Evolutionary conservation across 2,888 invertebrate genomes (phyloP), one percentile per base, ranked within the genome.

Genomic region (Drosophila borealis): DNA sequence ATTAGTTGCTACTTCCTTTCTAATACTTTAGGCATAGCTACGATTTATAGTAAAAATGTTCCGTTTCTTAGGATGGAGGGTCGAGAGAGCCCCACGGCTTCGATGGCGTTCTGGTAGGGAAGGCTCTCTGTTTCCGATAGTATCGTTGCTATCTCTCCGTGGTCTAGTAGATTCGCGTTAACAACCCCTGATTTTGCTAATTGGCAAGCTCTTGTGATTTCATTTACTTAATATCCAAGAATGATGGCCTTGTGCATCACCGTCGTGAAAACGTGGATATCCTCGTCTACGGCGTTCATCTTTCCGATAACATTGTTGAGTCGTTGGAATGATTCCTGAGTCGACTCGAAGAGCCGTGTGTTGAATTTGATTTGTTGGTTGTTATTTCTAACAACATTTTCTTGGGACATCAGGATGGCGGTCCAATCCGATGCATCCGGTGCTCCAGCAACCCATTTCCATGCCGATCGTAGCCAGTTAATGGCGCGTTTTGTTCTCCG

Each of bases 271-370:
- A 39, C 37, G 10, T 53, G 51, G 10, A 41, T 5, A 5, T 53
- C 41, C 10, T 42, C 53, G 29, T 42, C 53, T 10, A 53, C 33
- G 10, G 41, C 25, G 17, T 34, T 42, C 9, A 42, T 42, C 11
- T 10, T 33, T 11, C 11, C 19, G 4, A 42, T 33, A 10, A 42
- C 19, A 4, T 56, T 17, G 25, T 46, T 56, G 11, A 56, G 17
- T 11, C 29, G 36, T 6, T 46, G 14, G 14, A 56, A 6, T 4
- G 46, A 45, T 21, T 56, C 37, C 14, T 46, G 36, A 1, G 55
- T 46, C 14, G 46, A 10, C 13, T 56, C 55, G 25, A 56, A 56
- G 1, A 46, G 37, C 17, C 46, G 8, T 11, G 46, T 11, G 13
- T 11, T 36, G 11, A 36, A 3, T 10, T 11, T 36, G 4, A 11